Percentiles rank a stretch among this genome's conserved stretches.
These are phyloP conservation scores for Hemiprocne comata DNA, from an alignment of 2,113 vertebrate species.

Conservation along the genomic window DNA sequence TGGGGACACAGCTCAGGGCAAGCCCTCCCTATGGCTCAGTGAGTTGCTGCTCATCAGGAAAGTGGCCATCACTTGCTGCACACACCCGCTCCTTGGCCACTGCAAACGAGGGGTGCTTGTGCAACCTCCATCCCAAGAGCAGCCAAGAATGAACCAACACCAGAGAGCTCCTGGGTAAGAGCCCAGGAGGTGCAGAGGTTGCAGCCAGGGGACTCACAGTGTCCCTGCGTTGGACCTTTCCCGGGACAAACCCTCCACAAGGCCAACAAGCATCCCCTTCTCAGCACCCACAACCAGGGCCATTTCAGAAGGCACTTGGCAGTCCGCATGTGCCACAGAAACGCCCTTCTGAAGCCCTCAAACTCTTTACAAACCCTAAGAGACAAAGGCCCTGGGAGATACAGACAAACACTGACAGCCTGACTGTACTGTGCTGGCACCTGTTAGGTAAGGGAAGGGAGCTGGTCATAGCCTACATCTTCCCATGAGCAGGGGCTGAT, in stretches of 20 bases:
- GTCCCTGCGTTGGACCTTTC: not conserved
- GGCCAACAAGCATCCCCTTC: not conserved
- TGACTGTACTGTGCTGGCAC: not conserved
- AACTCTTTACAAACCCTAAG: not conserved
- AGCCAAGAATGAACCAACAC: not conserved
- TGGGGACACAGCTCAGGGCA: not conserved
- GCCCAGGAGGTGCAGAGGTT: not conserved
- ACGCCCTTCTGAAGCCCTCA: not conserved
- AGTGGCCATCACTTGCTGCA: accelerated
- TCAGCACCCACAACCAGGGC: not conserved
- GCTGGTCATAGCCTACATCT: not conserved
- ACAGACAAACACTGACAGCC: not conserved
- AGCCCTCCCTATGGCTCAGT: not conserved
- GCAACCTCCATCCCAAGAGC: not conserved
- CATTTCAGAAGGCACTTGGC: not conserved
- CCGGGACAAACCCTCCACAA: not conserved
- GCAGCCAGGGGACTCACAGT: not conserved
- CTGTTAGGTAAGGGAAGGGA: not conserved
- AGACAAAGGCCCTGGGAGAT: not conserved
- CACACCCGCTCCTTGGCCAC: accelerated
- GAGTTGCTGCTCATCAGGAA: not conserved
- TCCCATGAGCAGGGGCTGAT: not conserved
- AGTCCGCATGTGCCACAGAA: not conserved
- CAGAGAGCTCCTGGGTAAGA: not conserved
- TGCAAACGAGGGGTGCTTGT: accelerated